These are phyloP conservation scores for Drosophila tropicalis DNA, from an alignment of 1,140 invertebrate species.

Conservation along the genomic window DNA sequence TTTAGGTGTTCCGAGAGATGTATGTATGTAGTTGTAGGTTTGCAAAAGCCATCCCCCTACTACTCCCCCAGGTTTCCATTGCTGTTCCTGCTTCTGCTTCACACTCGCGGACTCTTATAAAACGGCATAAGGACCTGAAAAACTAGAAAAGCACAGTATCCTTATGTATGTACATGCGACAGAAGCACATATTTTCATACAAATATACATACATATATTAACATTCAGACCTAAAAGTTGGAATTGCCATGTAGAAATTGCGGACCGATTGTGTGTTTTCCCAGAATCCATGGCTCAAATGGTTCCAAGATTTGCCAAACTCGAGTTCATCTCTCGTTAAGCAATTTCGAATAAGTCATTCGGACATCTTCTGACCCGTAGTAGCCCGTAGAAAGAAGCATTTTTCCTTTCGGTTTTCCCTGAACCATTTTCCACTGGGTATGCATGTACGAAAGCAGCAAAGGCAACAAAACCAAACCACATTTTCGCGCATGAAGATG, in stretches of 20 bases:
- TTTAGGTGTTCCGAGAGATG: neutral
- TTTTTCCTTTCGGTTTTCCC: neutral
- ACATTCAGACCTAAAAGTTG: slow-evolving; percentile 25
- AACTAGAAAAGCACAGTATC: slow-evolving; percentile 31
- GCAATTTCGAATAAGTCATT: neutral
- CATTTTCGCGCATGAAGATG: slow-evolving; percentile 65
- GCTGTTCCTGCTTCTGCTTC: neutral
- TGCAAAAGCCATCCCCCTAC: neutral
- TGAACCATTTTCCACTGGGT: slow-evolving; percentile 40
- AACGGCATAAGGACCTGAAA: slow-evolving; percentile 32
- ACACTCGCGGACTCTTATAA: slow-evolving; percentile 12
- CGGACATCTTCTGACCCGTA: neutral
- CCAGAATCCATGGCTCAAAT: too few relatives aligned
- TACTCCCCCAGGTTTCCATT: too few relatives aligned
- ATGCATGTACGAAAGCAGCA: slow-evolving; percentile 26
- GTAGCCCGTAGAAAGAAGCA: neutral
- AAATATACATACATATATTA: slow-evolving; percentile 29
- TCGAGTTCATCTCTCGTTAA: neutral
- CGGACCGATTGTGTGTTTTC: neutral
- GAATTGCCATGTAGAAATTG: slow-evolving; percentile 39
- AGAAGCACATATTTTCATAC: slow-evolving; percentile 32
- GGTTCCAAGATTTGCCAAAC: too few relatives aligned
- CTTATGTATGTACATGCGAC: slow-evolving; percentile 32
- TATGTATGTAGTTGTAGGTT: neutral
- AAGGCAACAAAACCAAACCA: slow-evolving; percentile 41